Base-by-base conservation (phyloP, 2,113 vertebrate genomes). In the Colistium nudipinnis region DNA sequence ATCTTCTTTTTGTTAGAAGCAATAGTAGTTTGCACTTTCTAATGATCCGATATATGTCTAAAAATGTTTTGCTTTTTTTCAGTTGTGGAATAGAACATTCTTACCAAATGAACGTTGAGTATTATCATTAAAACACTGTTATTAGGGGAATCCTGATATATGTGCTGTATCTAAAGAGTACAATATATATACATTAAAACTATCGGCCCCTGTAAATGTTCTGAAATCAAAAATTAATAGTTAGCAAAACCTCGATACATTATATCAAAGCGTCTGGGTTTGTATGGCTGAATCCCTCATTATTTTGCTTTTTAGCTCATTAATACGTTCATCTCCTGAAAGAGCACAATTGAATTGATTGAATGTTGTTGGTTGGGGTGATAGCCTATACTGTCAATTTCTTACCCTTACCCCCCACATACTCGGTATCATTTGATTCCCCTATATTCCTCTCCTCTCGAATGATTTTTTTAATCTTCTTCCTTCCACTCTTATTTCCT, bases 21-120 rank as follows among this genome's bases (percentile, higher is more conserved):
- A n/a, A n/a, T n/a, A n/a, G n/a, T n/a, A n/a, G n/a, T n/a, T n/a
- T n/a, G n/a, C n/a, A n/a, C 33, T 45, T 24, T 55, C 57, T 70
- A 70, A 73, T 64, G 67, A 62, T 75, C 17, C 9, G 30, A 53
- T 44, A 52, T 25, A 65, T 24, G 57, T 67, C 76, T 81, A 38
- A 62, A 76, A 54, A 30, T 56, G 41, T 44, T 64, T 38, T 19
- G 11, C 11, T 17, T 49, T 61, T 41, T 49, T 71, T 62, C 6
- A 44, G 10, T 0, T 25, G 22, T 31, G 24, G 7, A 3, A 52
- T n/a, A 13, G 28, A 36, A 43, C 17, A 22, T 38, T 51, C 16
- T 31, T 30, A 39, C 16, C 30, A 35, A 9, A 48, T 55, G n/a
- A 70, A 55, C 30, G 7, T 7, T 25, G 31, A 38, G 41, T 56